Evolutionary conservation across 1,140 invertebrate species (phyloP), one percentile per base, ranked within the genome.

Genomic region (Campoletis sonorensis): DNA sequence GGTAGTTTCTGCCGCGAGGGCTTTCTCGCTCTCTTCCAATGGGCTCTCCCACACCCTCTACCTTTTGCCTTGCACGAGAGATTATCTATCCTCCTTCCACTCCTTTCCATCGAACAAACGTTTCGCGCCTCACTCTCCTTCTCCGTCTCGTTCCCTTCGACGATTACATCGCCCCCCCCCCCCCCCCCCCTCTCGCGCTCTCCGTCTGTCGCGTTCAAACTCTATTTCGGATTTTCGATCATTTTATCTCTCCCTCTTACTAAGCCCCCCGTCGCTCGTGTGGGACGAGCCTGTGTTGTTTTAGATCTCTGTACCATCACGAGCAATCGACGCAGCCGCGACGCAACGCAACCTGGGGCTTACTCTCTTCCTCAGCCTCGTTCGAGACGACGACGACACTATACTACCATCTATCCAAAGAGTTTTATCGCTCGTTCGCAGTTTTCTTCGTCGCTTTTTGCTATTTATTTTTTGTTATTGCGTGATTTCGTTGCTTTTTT

Each of bases 101-200:
- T n/a, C n/a, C n/a, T n/a, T 23, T 30, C 49, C 21, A 72, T 33
- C 68, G 16, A 54, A 18, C 18, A 58, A 51, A 51, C 33, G 21
- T 26, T 49, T 37, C 21, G 30, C 72, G 71, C 37, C 40, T 67
- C 45, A 23, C n/a, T 64, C n/a, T 23, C 16, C 7, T n/a, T 64
- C 68, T 51, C 45, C 58, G 45, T 73, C 49, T 45, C 76, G 80
- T 81, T 86, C 54, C 87, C 79, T 79, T 80, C 75, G 51, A 58
- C 45, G 75, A 77, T 77, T 77, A 77, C 61, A 64, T 77, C 75
- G 61, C 54, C 27, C 54, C 33, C n/a, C 16, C 79, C 83, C 80
- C 51, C 80, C 73, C 40, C 33, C 81, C 40, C 80, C 45, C 68
- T 83, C 33, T 30, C 64, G 68, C 40, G 54, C n/a, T 73, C 45